These are phyloP conservation scores for Ptychobarbus kaznakovi DNA, from an alignment of 2,797 vertebrate species.

Conservation along the genomic window DNA sequence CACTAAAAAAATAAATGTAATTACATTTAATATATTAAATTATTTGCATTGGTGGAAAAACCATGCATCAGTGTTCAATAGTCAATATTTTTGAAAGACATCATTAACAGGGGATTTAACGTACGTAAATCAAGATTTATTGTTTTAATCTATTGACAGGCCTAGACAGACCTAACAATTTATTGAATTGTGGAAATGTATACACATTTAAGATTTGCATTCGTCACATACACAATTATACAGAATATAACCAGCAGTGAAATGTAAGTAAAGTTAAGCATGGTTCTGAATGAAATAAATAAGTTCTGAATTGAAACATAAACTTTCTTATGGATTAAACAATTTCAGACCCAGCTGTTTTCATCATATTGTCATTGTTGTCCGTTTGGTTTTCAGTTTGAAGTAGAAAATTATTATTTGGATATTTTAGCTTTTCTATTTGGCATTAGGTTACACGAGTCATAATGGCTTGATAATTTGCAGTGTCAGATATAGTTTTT, in stretches of 20 bases:
- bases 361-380: conserved; percentile 1
- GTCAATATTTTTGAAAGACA: background rate
- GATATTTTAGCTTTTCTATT: conserved; percentile 11
- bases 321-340: conserved; percentile 8
- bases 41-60: background rate
- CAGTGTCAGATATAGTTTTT: background rate
- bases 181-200: background rate
- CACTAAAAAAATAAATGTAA: background rate
- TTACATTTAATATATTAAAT: background rate
- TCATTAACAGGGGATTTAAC: background rate
- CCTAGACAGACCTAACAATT: background rate
- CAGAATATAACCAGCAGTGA: too few species aligned
- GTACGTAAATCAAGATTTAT: background rate
- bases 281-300: background rate
- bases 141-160: conserved; percentile 6
- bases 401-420: background rate
- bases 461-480: conserved; percentile 26
- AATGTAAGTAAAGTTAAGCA: background rate
- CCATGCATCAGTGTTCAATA: background rate
- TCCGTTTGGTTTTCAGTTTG: background rate
- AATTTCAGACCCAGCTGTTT: conserved; percentile 19
- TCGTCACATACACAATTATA: too few species aligned
- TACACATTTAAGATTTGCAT: background rate
- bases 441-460: conserved; percentile 31
- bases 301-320: background rate